Evolutionary conservation across 2,113 vertebrate species (phyloP).

Genomic region (Cromileptes altivelis): DNA sequence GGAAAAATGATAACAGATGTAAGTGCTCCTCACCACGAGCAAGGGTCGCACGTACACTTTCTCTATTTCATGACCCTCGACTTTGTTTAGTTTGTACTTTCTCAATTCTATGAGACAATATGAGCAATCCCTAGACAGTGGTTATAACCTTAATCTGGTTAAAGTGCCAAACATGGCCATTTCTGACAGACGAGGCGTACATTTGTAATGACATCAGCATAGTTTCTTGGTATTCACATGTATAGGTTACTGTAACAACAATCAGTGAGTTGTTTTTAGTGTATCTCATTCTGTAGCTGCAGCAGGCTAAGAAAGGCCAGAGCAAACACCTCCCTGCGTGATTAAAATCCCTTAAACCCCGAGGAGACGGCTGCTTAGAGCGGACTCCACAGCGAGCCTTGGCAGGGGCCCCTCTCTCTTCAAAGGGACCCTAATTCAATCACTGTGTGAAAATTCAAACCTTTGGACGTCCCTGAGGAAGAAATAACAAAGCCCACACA

Average conservation of each 20-base stretch:
- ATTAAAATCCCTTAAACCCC: slow-evolving; percentile 73
- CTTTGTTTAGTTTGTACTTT: slow-evolving; percentile 56
- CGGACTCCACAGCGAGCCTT: slow-evolving; percentile 52
- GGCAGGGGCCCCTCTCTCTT: slow-evolving; percentile 65
- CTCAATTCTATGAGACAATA: slow-evolving; percentile 49
- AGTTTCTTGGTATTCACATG: slow-evolving; percentile 43
- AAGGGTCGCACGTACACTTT: slow-evolving; percentile 23
- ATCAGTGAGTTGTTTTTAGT: slow-evolving; percentile 68
- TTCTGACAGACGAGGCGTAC: slow-evolving; percentile 25
- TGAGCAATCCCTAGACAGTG: slow-evolving; percentile 37
- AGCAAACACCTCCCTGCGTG: slow-evolving; percentile 70
- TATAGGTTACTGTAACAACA: slow-evolving; percentile 79
- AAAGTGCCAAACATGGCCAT: slow-evolving; percentile 23
- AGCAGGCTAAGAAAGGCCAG: slow-evolving; percentile 64
- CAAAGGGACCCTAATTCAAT: slow-evolving; percentile 80
- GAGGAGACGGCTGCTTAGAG: slow-evolving; percentile 49
- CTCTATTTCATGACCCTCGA: slow-evolving; percentile 44
- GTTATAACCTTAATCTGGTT: slow-evolving; percentile 44
- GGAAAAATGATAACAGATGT: slow-evolving; percentile 99
- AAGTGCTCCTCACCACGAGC: slow-evolving; percentile 79
- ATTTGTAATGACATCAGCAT: slow-evolving; percentile 66
- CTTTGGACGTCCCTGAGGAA: slow-evolving; percentile 67
- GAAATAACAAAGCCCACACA: slow-evolving; percentile 61
- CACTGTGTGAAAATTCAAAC: slow-evolving; percentile 84
- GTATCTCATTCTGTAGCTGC: slow-evolving; percentile 69